phyloP scores from a whole-genome alignment of 2,888 invertebrate species.

The Trichacis sp. region DNA sequence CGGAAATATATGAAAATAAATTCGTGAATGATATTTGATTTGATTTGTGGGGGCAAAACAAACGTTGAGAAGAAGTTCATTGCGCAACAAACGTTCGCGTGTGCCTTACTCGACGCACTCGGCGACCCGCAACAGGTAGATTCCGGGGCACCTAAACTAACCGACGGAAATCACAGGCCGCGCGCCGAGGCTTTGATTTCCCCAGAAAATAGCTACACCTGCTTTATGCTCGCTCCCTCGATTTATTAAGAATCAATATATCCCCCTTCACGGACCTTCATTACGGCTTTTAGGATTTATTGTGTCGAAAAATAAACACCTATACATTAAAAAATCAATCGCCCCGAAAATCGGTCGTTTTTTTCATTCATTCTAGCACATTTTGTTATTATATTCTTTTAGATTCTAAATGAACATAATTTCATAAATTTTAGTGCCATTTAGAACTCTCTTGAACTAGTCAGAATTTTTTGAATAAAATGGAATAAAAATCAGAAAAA shows the following conservation, averaged over 20 bases:
- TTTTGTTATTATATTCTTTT: too few relatives aligned
- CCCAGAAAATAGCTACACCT: not conserved
- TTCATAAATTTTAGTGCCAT: too few relatives aligned
- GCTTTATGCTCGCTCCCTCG: not conserved
- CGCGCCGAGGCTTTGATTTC: conserved; percentile 15
- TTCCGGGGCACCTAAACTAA: conserved; percentile 22
- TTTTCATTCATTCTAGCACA: too few relatives aligned
- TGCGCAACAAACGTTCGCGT: conserved; percentile 17
- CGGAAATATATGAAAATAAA: too few relatives aligned
- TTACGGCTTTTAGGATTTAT: conserved; percentile 6
- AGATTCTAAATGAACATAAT: too few relatives aligned
- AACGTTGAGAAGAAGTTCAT: conserved; percentile 11
- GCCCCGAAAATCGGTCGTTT: not conserved
- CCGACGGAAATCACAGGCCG: conserved; percentile 14
- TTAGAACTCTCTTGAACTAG: too few relatives aligned
- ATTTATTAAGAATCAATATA: not conserved
- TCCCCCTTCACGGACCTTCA: not conserved
- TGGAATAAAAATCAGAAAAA: too few relatives aligned
- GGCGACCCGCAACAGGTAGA: conserved; percentile 40
- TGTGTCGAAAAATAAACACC: not conserved
- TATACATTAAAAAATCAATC: not conserved
- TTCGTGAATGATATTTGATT: not conserved
- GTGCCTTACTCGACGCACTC: not conserved
- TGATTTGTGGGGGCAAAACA: not conserved
- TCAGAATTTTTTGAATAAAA: too few relatives aligned